These are phyloP conservation scores for Drosophila eugracilis DNA, from an alignment of 1,140 invertebrate species.

Conservation along the genomic window DNA sequence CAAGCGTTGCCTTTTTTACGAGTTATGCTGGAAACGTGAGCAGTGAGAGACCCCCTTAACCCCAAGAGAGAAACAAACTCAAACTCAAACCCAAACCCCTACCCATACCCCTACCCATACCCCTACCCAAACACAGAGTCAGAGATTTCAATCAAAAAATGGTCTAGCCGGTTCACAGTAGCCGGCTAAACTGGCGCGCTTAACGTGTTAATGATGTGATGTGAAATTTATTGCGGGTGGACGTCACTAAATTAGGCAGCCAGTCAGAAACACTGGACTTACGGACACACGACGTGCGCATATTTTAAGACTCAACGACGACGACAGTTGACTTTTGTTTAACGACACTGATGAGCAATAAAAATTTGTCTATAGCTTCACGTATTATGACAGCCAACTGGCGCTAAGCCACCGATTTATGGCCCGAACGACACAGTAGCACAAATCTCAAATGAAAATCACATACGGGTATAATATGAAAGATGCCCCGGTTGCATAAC, in stretches of 20 bases:
- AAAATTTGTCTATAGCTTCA: constrained; percentile 66
- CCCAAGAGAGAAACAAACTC: too few species aligned
- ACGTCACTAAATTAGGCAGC: constrained; percentile 71
- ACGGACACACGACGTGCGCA: constrained; percentile 32
- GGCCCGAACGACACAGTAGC: constrained; percentile 62
- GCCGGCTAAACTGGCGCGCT: constrained; percentile 47
- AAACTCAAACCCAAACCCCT: constrained; percentile 13
- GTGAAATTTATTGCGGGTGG: constrained; percentile 79
- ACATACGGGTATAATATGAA: constrained; percentile 1
- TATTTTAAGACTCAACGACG: constrained; percentile 52
- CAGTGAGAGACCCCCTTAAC: too few species aligned
- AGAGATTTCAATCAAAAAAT: constrained; percentile 78
- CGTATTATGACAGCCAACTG: constrained; percentile 69
- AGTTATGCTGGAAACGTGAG: constrained; percentile 67
- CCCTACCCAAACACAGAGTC: constrained; percentile 10
- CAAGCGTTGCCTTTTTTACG: constrained; percentile 61
- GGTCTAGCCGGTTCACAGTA: constrained; percentile 51
- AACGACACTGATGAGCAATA: constrained; percentile 74
- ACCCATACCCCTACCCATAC: constrained; percentile 13
- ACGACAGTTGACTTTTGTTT: constrained; percentile 61
- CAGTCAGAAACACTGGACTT: constrained; percentile 15
- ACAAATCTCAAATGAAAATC: constrained; percentile 44
- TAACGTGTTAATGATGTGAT: constrained; percentile 81
- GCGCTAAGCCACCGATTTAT: constrained; percentile 72
- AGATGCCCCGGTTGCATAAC: constrained; percentile 59